These are phyloP conservation scores for Drosophila nigrodunni DNA, from an alignment of 1,140 invertebrate species.

Conservation along the genomic window DNA sequence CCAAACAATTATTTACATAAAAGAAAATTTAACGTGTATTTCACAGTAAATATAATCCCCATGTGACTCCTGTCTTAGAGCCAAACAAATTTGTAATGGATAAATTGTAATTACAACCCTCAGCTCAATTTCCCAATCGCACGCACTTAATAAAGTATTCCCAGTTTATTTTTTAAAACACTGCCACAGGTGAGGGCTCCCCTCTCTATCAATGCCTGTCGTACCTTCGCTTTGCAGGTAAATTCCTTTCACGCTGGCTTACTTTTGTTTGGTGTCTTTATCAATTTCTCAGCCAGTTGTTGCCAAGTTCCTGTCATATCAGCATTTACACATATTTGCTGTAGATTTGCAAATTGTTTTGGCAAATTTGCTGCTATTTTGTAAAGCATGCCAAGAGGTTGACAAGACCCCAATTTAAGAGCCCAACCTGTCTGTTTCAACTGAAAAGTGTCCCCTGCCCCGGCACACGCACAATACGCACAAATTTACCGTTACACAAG, in stretches of 20 bases:
- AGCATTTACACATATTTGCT: conserved; percentile 80
- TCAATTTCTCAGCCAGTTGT: conserved; percentile 37
- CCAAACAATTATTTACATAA: too few species aligned
- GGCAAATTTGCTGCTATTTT: conserved; percentile 79
- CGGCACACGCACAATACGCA: conserved; percentile 68
- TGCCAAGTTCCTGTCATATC: conserved; percentile 76
- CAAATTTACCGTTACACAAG: conserved; percentile 83
- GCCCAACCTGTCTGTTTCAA: background rate
- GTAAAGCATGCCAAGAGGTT: conserved; percentile 48
- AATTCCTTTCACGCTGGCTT: background rate
- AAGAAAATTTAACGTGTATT: too few species aligned
- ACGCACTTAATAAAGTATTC: conserved; percentile 68
- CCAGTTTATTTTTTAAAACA: conserved; percentile 2
- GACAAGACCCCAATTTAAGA: conserved; percentile 48
- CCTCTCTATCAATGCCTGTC: background rate
- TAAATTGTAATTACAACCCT: conserved; percentile 3
- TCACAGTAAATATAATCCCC: too few species aligned
- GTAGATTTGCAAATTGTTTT: conserved; percentile 83
- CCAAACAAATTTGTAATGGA: conserved; percentile 15
- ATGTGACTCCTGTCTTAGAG: too few species aligned
- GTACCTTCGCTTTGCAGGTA: background rate
- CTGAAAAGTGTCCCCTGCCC: background rate
- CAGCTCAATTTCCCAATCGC: conserved; percentile 10
- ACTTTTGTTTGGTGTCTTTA: conserved; percentile 21
- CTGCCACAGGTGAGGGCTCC: conserved; percentile 29